phyloP scores from a whole-genome alignment of 2,113 vertebrate genomes.

The Nannobrachium achirus region DNA sequence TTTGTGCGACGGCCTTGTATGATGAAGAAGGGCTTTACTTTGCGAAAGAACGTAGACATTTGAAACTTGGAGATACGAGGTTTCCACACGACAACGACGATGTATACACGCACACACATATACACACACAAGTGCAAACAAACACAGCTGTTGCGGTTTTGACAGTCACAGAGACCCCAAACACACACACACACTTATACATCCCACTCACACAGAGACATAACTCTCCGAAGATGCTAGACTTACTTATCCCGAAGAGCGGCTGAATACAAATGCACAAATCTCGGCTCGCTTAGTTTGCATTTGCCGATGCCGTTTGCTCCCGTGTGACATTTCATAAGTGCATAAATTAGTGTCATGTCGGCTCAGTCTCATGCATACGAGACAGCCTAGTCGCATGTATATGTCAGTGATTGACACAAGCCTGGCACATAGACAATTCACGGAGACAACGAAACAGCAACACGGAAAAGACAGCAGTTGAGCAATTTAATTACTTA shows the following conservation, averaged over 20 bases:
- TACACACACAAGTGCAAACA: background rate
- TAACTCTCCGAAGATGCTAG: constrained; percentile 58
- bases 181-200: background rate
- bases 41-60: no score
- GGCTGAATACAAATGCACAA: constrained; percentile 60
- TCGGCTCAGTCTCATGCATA: constrained; percentile 65
- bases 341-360: constrained; percentile 79
- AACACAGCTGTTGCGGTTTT: background rate
- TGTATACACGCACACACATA: background rate
- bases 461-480: constrained; percentile 63
- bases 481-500: constrained; percentile 80
- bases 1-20: no score
- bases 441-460: constrained; percentile 56
- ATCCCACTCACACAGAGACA: constrained; percentile 7
- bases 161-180: background rate
- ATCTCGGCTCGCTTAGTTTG: constrained; percentile 61
- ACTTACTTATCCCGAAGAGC: constrained; percentile 56
- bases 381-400: constrained; percentile 69
- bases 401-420: constrained; percentile 76
- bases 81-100: no score
- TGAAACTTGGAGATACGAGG: no score
- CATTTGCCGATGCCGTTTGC: constrained; percentile 67
- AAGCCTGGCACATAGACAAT: constrained; percentile 60
- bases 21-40: no score
- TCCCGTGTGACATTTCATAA: constrained; percentile 74